A percentile compares a stretch with the other conserved stretches of the same genome.
These are phyloP conservation scores for Tinea semifulvella DNA, from an alignment of 2,888 invertebrate genomes.

Conservation along the genomic window DNA sequence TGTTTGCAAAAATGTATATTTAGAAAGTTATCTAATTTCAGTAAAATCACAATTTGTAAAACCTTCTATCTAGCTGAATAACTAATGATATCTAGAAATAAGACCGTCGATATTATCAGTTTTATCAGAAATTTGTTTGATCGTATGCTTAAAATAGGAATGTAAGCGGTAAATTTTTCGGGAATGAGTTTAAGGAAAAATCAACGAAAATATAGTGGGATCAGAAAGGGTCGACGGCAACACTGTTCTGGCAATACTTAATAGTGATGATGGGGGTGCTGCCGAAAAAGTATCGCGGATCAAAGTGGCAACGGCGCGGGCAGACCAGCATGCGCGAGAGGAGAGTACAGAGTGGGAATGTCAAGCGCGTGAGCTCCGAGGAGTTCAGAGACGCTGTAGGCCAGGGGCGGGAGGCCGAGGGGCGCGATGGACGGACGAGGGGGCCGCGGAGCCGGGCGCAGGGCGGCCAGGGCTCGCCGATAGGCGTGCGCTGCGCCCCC, in stretches of 20 bases:
- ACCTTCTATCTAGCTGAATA: conserved; percentile 49
- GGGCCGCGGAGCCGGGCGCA: conserved; percentile 49
- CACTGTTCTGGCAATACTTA: conserved; percentile 29
- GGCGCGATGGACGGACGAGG: conserved; percentile 46
- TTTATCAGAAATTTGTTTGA: conserved; percentile 26
- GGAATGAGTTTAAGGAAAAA: conserved; percentile 37
- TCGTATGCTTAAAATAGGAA: conserved; percentile 46
- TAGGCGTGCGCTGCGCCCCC: conserved; percentile 49
- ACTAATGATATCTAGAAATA: conserved; percentile 57
- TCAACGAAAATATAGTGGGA: not conserved
- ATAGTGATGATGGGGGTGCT: conserved; percentile 58
- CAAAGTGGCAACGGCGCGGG: conserved; percentile 55
- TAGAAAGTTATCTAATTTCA: conserved; percentile 4
- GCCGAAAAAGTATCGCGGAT: conserved; percentile 62
- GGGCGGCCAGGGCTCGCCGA: conserved; percentile 53
- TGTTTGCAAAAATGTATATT: not conserved
- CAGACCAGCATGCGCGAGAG: conserved; percentile 75
- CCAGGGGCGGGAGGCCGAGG: conserved; percentile 48
- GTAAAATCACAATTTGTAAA: conserved; percentile 28
- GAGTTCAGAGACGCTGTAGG: conserved; percentile 61
- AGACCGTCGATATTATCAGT: conserved; percentile 47
- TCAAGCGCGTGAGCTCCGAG: conserved; percentile 77
- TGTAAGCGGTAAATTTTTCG: conserved; percentile 31
- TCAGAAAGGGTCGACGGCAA: not conserved
- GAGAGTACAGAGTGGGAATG: conserved; percentile 72